These are phyloP conservation scores for Pangasius larnaudii DNA, from an alignment of 2,797 vertebrate genomes.

Conservation along the genomic window DNA sequence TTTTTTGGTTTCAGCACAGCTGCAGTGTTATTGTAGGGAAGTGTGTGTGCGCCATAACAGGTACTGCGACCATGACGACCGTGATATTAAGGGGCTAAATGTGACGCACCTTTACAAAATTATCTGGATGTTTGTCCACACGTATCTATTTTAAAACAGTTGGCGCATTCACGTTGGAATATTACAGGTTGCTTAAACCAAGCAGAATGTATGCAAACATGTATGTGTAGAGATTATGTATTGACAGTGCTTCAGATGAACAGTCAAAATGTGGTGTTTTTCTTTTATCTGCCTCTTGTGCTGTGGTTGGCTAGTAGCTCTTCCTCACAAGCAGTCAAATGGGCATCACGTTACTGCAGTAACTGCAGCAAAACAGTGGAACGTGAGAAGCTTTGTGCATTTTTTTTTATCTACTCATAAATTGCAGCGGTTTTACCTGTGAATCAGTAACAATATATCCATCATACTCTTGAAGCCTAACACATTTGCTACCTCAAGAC, in stretches of 20 bases:
- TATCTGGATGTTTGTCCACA: background rate
- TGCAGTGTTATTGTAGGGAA: background rate
- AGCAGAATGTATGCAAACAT: background rate
- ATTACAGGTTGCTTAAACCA: background rate
- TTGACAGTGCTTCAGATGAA: background rate
- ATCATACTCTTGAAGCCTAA: background rate
- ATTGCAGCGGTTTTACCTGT: background rate
- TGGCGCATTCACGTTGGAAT: background rate
- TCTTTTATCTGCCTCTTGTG: background rate
- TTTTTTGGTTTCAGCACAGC: background rate
- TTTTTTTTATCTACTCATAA: background rate
- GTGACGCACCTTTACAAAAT: background rate
- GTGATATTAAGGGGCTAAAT: background rate
- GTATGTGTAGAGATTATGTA: background rate
- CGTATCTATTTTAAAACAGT: background rate
- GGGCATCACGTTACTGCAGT: background rate
- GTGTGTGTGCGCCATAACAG: background rate
- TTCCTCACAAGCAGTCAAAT: background rate
- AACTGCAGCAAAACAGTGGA: background rate
- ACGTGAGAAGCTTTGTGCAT: background rate
- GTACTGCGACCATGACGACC: constrained; percentile 12
- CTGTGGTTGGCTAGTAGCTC: background rate
- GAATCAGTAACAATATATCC: background rate
- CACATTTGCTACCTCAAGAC: background rate
- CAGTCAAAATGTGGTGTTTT: background rate